Evolutionary conservation across 2,797 vertebrate genomes (phyloP), one percentile per base, ranked within the genome.

Genomic region (Perdix hodgsoniae): DNA sequence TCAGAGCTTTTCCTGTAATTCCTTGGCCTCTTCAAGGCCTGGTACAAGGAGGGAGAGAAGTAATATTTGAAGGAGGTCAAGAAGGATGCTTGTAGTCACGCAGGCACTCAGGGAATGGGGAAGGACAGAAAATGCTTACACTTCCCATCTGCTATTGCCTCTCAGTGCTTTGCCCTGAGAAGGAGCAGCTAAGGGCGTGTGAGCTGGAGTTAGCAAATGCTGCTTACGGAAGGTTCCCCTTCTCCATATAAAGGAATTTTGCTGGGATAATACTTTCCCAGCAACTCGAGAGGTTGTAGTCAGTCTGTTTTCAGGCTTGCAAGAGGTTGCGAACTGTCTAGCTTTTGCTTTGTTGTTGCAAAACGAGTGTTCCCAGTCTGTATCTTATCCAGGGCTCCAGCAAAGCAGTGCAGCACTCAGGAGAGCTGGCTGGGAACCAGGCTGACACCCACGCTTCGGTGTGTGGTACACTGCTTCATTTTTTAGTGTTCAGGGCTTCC

Each of bases 241-340:
- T 96, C 85, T 93, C 96, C 94, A 83, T 95, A 95, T 95, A 89
- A 96, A 96, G 91, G 79, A 1, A 94, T 96, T 91, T 88, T 64
- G 74, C 83, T 94, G 14, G 39, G n/a, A 91, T 91, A 90, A 45
- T 86, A 80, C 65, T 94, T 94, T 70, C 75, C 79, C 88, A 86
- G 82, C 10, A 80, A 11, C n/a, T 65, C 26, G 17, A 42, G 33
- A 92, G 45, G 14, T 54, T 39, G 52, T 60, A 47, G 35, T n/a
- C 21, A 24, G n/a, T 82, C 86, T 95, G 75, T 95, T 95, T 95
- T 74, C 82, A 89, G 86, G 35, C 73, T 57, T 49, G 59, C 52
- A 75, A 21, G 71, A 31, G 65, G 39, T 29, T 52, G 81, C 75
- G 14, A 65, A 31, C 0, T 18, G 72, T 70, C 88, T 44, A 50